These are phyloP conservation scores for Chrysolina americana DNA, from an alignment of 2,888 invertebrate species.

Conservation along the genomic window DNA sequence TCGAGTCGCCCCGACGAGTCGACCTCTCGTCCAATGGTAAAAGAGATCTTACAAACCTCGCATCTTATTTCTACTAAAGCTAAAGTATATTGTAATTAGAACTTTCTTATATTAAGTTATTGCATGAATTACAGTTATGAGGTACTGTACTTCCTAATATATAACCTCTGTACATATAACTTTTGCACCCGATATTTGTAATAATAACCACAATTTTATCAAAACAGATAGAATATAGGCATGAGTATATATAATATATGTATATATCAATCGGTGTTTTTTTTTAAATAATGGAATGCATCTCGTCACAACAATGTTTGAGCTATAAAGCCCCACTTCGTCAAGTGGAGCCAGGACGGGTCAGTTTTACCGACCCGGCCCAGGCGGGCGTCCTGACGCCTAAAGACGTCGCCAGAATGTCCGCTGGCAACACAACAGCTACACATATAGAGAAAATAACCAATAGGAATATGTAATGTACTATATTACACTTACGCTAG, in stretches of 20 bases:
- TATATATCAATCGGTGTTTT: constrained; percentile 68
- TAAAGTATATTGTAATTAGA: constrained; percentile 71
- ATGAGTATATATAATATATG: constrained; percentile 67
- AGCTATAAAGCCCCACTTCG: constrained; percentile 67
- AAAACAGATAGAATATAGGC: constrained; percentile 69
- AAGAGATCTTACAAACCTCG: constrained; percentile 68
- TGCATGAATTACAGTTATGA: constrained; percentile 73
- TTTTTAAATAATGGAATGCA: constrained; percentile 69
- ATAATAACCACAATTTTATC: constrained; percentile 67
- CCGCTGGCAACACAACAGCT: constrained; percentile 69
- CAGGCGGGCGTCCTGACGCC: constrained; percentile 60
- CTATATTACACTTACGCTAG: constrained; percentile 68
- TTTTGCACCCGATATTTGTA: constrained; percentile 69
- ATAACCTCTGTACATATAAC: constrained; percentile 72
- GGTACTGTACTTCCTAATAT: constrained; percentile 72
- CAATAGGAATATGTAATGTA: constrained; percentile 69
- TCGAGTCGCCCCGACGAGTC: constrained; percentile 57
- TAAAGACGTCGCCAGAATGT: constrained; percentile 57
- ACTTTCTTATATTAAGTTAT: constrained; percentile 72
- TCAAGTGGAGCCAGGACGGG: constrained; percentile 61
- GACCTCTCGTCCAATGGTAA: constrained; percentile 59
- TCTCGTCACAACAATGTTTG: constrained; percentile 71
- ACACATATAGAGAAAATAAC: constrained; percentile 70
- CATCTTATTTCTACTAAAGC: constrained; percentile 69
- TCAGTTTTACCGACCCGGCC: constrained; percentile 57